These are phyloP conservation scores for Menidia beryllina DNA, from an alignment of 2,113 vertebrate species.

Conservation along the genomic window DNA sequence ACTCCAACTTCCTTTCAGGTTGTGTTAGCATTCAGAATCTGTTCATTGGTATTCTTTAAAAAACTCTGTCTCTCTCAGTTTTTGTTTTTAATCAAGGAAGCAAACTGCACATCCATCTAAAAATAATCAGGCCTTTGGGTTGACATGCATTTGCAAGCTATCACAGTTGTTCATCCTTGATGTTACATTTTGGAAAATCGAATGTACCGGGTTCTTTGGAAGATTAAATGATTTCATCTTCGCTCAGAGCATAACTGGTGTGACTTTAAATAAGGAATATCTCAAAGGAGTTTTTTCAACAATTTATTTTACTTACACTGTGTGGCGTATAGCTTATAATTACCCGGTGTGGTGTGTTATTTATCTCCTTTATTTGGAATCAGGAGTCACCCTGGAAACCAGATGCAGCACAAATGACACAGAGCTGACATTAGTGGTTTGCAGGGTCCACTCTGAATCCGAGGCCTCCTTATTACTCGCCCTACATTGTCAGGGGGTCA, in stretches of 20 bases:
- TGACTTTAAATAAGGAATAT: constrained; percentile 36
- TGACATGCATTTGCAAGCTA: neutral
- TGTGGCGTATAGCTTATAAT: constrained; percentile 6
- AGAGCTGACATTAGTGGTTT: constrained; percentile 66
- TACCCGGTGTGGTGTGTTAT: constrained; percentile 55
- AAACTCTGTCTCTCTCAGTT: neutral
- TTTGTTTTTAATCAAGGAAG: neutral
- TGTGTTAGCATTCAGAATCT: neutral
- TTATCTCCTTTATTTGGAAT: constrained; percentile 79
- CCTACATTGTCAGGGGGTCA: constrained; percentile 21
- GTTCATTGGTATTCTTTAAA: neutral
- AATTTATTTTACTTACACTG: constrained; percentile 8
- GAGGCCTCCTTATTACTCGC: constrained; percentile 12
- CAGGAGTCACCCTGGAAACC: constrained; percentile 71
- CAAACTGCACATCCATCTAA: neutral
- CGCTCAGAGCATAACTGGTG: constrained; percentile 2
- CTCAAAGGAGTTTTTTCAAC: constrained; percentile 17
- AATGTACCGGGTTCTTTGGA: constrained; percentile 1
- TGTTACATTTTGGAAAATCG: neutral
- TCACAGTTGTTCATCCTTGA: constrained; percentile 5
- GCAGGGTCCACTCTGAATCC: constrained; percentile 35
- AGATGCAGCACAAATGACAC: constrained; percentile 79
- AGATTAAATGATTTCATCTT: constrained; percentile 13
- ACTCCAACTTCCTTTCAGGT: neutral
- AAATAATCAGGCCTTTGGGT: neutral